These are phyloP conservation scores for Tetraodon nigroviridis DNA, from an alignment of 2,113 vertebrate species.

Conservation along the genomic window DNA sequence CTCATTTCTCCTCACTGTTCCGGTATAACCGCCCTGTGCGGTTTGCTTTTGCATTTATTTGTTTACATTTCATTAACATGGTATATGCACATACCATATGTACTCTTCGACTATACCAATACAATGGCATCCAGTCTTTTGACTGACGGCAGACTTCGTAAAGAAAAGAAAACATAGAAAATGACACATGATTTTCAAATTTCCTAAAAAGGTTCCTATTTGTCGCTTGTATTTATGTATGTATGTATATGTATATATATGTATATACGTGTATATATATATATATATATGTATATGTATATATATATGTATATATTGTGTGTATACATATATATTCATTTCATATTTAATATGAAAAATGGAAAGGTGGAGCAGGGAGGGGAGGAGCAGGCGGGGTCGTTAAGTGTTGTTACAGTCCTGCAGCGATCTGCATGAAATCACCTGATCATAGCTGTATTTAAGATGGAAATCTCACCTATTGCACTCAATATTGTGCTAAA, in stretches of 20 bases:
- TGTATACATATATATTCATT: too few relatives aligned
- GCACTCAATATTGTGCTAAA: too few relatives aligned
- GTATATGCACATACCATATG: not conserved
- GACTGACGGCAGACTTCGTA: too few relatives aligned
- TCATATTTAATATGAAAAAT: too few relatives aligned
- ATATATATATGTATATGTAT: too few relatives aligned
- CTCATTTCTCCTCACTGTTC: constrained; percentile 6
- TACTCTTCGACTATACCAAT: not conserved
- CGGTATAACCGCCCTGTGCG: constrained; percentile 7
- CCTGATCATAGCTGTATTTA: not conserved
- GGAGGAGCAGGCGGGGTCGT: not conserved
- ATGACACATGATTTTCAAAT: not conserved
- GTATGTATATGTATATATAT: too few relatives aligned
- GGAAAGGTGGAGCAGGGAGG: not conserved
- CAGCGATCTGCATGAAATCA: not conserved
- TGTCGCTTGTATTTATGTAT: too few relatives aligned
- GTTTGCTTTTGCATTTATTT: constrained; percentile 17
- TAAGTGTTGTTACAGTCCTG: too few relatives aligned
- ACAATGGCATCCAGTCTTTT: too few relatives aligned
- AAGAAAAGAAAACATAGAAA: not conserved
- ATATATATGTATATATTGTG: too few relatives aligned
- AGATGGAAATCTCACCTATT: not conserved
- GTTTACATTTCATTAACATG: constrained; percentile 5
- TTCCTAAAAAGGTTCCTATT: too few relatives aligned
- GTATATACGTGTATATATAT: too few relatives aligned